phyloP scores from a whole-genome alignment of 1,140 invertebrate species.

The Phenacoccus solenopsis region DNA sequence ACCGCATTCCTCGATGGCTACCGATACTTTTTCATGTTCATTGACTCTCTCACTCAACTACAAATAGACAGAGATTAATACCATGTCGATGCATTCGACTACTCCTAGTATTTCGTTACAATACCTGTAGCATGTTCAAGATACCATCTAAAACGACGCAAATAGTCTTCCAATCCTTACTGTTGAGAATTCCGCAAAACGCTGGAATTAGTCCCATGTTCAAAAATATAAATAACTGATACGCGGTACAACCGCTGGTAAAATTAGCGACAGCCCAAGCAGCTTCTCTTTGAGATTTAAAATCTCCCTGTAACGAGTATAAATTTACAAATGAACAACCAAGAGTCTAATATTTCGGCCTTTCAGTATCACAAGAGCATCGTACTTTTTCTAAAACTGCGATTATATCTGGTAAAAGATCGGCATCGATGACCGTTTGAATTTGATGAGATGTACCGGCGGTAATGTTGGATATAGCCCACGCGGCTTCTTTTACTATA shows the following conservation, averaged over 20 bases:
- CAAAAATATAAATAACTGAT: conserved; percentile 54
- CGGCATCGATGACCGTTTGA: conserved; percentile 56
- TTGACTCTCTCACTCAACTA: conserved; percentile 40
- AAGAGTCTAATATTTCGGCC: not conserved
- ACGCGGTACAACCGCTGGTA: conserved; percentile 54
- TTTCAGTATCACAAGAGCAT: conserved; percentile 20
- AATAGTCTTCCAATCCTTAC: conserved; percentile 45
- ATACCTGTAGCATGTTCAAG: conserved; percentile 43
- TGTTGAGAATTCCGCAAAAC: conserved; percentile 39
- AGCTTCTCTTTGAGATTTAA: conserved; percentile 65
- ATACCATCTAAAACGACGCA: conserved; percentile 50
- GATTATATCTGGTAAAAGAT: conserved; percentile 52
- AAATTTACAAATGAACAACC: not conserved
- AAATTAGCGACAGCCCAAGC: conserved; percentile 71
- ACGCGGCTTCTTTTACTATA: conserved; percentile 74
- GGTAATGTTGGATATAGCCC: conserved; percentile 70
- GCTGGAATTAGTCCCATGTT: conserved; percentile 38
- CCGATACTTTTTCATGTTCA: conserved; percentile 38
- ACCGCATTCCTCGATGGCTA: conserved; percentile 48
- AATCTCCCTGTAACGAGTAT: conserved; percentile 46
- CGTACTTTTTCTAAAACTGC: conserved; percentile 49
- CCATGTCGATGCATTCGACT: not conserved
- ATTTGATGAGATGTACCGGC: conserved; percentile 64
- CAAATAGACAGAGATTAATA: conserved; percentile 22
- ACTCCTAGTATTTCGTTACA: not conserved